A percentile compares a stretch with the other conserved stretches of the same genome.
Evolutionary conservation across 2,888 invertebrate species (phyloP).

Genomic region (Lymantria monacha): DNA sequence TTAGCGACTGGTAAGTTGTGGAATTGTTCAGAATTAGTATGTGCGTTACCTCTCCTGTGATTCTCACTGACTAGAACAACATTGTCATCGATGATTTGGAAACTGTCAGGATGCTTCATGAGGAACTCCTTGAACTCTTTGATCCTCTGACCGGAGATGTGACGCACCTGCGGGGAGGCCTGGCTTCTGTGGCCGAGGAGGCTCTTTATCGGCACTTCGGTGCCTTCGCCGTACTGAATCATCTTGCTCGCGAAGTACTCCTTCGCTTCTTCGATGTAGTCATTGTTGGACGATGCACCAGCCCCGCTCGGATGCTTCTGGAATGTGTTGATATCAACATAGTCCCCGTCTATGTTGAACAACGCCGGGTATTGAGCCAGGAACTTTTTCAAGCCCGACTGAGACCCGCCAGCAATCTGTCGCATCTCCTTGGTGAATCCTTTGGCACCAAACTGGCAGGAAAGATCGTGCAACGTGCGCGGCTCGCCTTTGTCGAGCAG

Average conservation of each 20-base stretch:
- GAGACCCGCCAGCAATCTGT: constrained; percentile 96
- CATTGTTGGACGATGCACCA: constrained; percentile 86
- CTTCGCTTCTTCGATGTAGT: constrained; percentile 97
- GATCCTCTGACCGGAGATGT: constrained; percentile 96
- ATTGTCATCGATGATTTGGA: constrained; percentile 92
- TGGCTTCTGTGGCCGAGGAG: constrained; percentile 97
- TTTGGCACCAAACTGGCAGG: constrained; percentile 99
- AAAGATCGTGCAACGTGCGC: constrained; percentile 97
- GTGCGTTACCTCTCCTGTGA: constrained; percentile 86
- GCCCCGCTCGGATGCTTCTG: constrained; percentile 83
- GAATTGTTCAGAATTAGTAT: constrained; percentile 84
- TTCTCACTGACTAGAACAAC: constrained; percentile 89
- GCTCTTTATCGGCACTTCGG: constrained; percentile 98
- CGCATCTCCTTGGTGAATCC: constrained; percentile 99
- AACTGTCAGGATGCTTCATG: constrained; percentile 90
- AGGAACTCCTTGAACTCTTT: constrained; percentile 97
- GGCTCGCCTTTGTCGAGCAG: constrained; percentile 98
- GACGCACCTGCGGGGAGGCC: constrained; percentile 97
- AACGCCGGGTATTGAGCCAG: constrained; percentile 97
- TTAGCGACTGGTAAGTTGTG: constrained; percentile 88
- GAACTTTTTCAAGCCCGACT: constrained; percentile 98
- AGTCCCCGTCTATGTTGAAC: constrained; percentile 96
- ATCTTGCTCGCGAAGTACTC: constrained; percentile 98
- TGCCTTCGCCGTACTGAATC: constrained; percentile 96
- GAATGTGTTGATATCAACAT: constrained; percentile 92